Evolutionary conservation across 2,797 vertebrate genomes (phyloP), one percentile per base, ranked within the genome.

Genomic region (Lepilemur septentrionalis): DNA sequence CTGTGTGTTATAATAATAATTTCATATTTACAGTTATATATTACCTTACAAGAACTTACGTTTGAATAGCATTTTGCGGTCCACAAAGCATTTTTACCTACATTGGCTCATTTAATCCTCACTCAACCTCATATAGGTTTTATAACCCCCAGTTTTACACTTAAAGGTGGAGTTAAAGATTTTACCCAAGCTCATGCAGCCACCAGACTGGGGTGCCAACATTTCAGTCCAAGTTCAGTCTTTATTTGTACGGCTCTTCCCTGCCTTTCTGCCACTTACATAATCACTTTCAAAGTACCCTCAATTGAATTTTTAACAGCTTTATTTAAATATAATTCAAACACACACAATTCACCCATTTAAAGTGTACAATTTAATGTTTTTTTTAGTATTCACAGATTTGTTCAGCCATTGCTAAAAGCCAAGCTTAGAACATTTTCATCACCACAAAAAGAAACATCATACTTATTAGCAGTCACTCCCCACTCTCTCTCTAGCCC

Each of bases 291-390:
- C 14, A 89, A 89, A 96, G 22, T 13, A 65, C 65, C 0, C 0
- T 94, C n/a, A 91, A 86, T 32, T 69, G 41, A 32, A 94, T 55
- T 93, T 93, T 73, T 91, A 67, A 70, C 15, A 73, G 2, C 2
- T 48, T 76, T 82, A 43, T 79, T 93, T 46, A 95, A 92, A 65
- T 43, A 48, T 69, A 94, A 93, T 67, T 91, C 17, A 82, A 93
- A n/a, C 6, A 38, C 11, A 52, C 70, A 41, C 0, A 69, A 30
- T 69, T 89, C 79, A 57, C 18, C 4, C 6, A 92, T 30, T 83
- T 48, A 73, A 91, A 82, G 14, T 79, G 2, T 69, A 83, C 28
- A 79, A 75, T 25, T 78, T 52, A 80, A 72, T 85, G 11, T 48
- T 1, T 70, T 32, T 70, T 79, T 81, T 63, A 52, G 9, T 86